phyloP scores from a whole-genome alignment of 2,888 invertebrate species.

The Hypomecis atomaria region DNA sequence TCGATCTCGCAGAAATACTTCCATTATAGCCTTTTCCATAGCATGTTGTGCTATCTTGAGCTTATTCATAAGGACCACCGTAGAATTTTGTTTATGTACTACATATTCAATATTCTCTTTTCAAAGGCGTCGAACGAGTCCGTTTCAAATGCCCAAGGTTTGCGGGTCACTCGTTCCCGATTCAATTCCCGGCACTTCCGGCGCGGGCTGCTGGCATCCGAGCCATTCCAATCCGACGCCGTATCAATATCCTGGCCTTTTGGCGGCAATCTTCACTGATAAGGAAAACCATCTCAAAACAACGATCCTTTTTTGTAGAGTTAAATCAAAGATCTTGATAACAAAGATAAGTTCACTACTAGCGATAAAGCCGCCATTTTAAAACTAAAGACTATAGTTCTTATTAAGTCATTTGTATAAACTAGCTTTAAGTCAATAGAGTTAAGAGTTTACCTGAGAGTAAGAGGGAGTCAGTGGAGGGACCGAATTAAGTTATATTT shows the following conservation, averaged over 20 bases:
- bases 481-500: too few species aligned
- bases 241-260: conserved; percentile 21
- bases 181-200: conserved; percentile 37
- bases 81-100: too few species aligned
- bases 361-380: background rate
- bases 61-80: too few species aligned
- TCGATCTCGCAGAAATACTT: too few species aligned
- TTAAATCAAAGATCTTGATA: background rate
- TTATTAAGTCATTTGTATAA: too few species aligned
- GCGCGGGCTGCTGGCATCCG: conserved; percentile 10
- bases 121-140: conserved; percentile 22
- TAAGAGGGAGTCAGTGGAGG: too few species aligned
- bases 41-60: too few species aligned
- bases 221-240: conserved; percentile 19
- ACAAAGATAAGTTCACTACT: too few species aligned
- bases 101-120: background rate
- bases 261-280: conserved; percentile 10
- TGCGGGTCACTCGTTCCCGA: conserved; percentile 38
- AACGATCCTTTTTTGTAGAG: background rate
- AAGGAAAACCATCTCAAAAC: conserved; percentile 5
- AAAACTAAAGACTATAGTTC: too few species aligned
- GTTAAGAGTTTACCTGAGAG: too few species aligned
- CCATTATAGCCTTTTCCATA: too few species aligned
- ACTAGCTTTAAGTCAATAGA: too few species aligned
- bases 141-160: conserved; percentile 18